Conservation (phyloP, 2,888 invertebrate species). For the Polyommatus icarus region DNA sequence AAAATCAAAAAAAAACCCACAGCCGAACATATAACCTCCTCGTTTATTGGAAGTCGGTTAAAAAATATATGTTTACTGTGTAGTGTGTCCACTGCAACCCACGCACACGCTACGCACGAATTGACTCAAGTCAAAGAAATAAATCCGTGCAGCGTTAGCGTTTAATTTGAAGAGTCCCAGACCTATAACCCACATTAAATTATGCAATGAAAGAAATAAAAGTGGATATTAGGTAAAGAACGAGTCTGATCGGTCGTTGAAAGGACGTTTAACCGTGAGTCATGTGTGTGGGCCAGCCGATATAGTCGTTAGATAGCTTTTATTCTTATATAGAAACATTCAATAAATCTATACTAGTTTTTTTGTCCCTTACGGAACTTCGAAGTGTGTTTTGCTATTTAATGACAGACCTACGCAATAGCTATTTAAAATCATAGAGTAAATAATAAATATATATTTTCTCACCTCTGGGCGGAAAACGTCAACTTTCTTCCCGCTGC, state of each 20-base stretch:
- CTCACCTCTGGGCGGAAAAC: no score
- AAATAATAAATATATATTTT: no score
- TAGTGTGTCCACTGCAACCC: no score
- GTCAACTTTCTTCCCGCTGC: no score
- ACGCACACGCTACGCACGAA: no score
- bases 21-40: no score
- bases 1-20: no score
- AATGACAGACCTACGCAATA: not conserved
- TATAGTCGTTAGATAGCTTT: not conserved
- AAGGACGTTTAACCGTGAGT: conserved; percentile 19
- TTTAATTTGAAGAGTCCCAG: not conserved
- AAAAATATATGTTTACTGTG: no score
- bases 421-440: not conserved
- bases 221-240: conserved; percentile 1
- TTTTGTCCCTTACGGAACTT: conserved; percentile 9
- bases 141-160: no score
- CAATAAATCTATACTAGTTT: conserved; percentile 11
- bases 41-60: no score
- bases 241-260: conserved; percentile 14
- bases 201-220: conserved; percentile 2
- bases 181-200: conserved; percentile 1
- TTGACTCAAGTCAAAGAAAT: no score
- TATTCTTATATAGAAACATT: conserved; percentile 14
- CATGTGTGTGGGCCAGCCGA: not conserved
- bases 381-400: not conserved